Conservation (phyloP, 2,113 vertebrate genomes). For the Gnathonemus longibarbis region DNA sequence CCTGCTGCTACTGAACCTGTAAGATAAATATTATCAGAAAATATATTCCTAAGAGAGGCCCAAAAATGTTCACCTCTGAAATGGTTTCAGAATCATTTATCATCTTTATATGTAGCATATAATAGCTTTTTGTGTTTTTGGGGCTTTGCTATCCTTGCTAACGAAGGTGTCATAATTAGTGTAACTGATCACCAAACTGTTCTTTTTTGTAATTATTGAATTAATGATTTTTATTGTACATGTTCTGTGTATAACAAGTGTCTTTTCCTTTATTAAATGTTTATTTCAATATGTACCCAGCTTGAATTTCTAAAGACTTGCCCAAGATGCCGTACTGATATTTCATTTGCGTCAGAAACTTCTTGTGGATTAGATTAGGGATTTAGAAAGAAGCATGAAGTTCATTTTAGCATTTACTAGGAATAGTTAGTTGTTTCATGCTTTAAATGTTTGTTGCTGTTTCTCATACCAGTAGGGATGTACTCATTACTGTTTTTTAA, state of each 20-base stretch:
- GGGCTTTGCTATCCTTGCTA: not conserved
- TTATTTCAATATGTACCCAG: slow-evolving; percentile 12
- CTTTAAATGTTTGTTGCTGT: not conserved
- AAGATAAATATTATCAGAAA: not conserved
- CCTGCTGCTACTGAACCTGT: slow-evolving; percentile 7
- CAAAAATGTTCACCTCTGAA: not conserved
- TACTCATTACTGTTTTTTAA: not conserved
- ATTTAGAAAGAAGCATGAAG: not conserved
- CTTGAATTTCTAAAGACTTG: not conserved
- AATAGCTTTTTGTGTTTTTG: not conserved
- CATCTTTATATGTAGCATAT: not conserved
- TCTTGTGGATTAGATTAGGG: not conserved
- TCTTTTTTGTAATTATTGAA: not conserved
- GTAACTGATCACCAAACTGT: slow-evolving; percentile 19
- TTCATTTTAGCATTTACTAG: not conserved
- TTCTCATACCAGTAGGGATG: not conserved
- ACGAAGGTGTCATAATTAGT: not conserved
- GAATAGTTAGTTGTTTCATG: not conserved
- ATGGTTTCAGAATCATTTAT: not conserved
- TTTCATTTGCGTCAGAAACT: not conserved
- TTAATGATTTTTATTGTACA: slow-evolving; percentile 19
- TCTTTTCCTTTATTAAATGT: slow-evolving; percentile 46
- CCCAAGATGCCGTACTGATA: not conserved
- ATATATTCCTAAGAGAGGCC: not conserved
- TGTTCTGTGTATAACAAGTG: slow-evolving; percentile 24